phyloP scores from a whole-genome alignment of 2,113 vertebrate genomes.

The Cyphomyrus discorhynchus region DNA sequence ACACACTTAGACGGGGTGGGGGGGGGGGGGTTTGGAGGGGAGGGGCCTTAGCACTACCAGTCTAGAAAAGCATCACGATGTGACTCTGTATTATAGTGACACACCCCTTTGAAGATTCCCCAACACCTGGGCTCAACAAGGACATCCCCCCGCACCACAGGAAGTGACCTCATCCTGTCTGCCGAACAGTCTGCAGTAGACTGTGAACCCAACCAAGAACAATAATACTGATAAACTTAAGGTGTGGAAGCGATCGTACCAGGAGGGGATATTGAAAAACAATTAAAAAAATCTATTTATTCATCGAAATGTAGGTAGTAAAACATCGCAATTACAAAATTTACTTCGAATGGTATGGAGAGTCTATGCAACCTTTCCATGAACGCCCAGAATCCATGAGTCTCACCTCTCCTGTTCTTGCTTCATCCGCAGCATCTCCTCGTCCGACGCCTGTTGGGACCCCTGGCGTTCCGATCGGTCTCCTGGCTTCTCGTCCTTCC shows the following conservation, averaged over 20 bases:
- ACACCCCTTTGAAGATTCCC: background rate
- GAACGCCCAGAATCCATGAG: background rate
- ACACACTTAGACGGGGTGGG: background rate
- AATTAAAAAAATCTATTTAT: background rate
- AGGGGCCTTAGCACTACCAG: background rate
- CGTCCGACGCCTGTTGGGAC: constrained; percentile 71
- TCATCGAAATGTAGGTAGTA: background rate
- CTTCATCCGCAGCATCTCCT: constrained; percentile 72
- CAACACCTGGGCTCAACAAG: background rate
- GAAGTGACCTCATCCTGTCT: background rate
- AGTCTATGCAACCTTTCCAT: background rate
- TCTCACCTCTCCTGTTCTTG: constrained; percentile 76
- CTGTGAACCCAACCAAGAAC: background rate
- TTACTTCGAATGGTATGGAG: background rate
- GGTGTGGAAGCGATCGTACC: background rate
- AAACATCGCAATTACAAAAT: background rate
- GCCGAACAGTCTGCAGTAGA: background rate
- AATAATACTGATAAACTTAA: background rate
- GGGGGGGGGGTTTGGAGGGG: background rate
- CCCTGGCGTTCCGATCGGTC: constrained; percentile 55
- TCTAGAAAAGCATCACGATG: background rate
- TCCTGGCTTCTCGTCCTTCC: constrained; percentile 76
- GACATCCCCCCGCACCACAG: background rate
- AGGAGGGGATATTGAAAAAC: background rate
- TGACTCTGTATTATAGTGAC: background rate